These are phyloP conservation scores for Diplodus sargus DNA, from an alignment of 2,797 vertebrate species.

Conservation along the genomic window DNA sequence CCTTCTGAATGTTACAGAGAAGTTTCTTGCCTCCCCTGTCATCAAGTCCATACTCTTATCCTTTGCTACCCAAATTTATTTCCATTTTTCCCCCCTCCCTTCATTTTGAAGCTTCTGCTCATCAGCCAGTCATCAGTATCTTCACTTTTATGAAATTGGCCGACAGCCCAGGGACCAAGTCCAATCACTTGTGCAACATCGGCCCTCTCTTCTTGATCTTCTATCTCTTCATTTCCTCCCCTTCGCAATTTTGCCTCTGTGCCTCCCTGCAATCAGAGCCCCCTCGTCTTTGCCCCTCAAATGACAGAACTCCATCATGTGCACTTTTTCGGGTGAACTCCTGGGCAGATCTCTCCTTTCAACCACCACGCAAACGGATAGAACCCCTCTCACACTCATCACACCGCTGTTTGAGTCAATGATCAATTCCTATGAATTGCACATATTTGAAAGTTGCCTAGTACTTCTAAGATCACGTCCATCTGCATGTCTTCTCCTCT, in stretches of 20 bases:
- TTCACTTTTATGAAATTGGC: conserved; percentile 30
- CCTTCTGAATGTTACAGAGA: background rate
- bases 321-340: conserved; percentile 30
- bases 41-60: background rate
- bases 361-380: conserved; percentile 26
- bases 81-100: background rate
- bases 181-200: conserved; percentile 55
- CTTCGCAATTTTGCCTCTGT: conserved; percentile 37
- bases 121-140: conserved; percentile 40
- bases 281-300: conserved; percentile 17
- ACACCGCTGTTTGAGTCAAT: conserved; percentile 10
- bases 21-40: conserved; percentile 2
- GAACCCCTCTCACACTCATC: conserved; percentile 28
- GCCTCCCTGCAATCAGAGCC: conserved; percentile 49
- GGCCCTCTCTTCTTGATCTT: conserved; percentile 23
- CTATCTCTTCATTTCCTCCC: conserved; percentile 35
- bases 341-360: conserved; percentile 34
- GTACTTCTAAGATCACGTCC: background rate
- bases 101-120: conserved; percentile 29
- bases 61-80: conserved; percentile 19
- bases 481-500: background rate
- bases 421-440: conserved; percentile 34
- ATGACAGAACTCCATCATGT: conserved; percentile 56
- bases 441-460: conserved; percentile 4
- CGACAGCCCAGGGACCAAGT: background rate